Evolutionary conservation across 2,113 vertebrate species (phyloP).

Genomic region (Mellivora capensis): DNA sequence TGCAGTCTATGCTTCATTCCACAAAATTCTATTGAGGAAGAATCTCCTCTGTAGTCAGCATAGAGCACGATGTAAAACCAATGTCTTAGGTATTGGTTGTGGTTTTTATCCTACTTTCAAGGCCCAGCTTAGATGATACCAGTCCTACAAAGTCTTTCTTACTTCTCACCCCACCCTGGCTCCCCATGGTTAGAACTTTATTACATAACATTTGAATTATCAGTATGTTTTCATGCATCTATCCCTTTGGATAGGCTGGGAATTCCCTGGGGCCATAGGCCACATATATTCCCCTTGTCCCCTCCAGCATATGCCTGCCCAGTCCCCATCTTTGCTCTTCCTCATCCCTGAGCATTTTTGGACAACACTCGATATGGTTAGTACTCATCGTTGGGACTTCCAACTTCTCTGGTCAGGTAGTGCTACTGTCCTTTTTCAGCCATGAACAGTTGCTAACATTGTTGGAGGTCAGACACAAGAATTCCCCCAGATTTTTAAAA

Average conservation of each 20-base stretch:
- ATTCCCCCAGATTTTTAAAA: neutral
- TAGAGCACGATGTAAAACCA: neutral
- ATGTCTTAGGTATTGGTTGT: neutral
- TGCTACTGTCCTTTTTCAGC: neutral
- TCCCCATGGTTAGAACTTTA: neutral
- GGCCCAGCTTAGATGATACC: neutral
- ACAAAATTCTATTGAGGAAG: neutral
- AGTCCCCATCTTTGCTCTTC: neutral
- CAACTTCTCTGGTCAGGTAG: neutral
- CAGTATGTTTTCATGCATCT: neutral
- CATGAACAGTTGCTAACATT: neutral
- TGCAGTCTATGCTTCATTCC: neutral
- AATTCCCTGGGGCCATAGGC: neutral
- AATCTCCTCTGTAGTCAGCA: neutral
- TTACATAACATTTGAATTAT: neutral
- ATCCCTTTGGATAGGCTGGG: neutral
- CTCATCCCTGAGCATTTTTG: neutral
- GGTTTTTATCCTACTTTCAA: conserved; percentile 6
- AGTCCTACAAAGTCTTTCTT: neutral
- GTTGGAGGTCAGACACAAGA: neutral
- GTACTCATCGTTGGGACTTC: neutral
- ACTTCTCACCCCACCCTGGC: neutral
- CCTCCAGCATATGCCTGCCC: neutral
- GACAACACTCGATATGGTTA: neutral
- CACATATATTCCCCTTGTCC: neutral